These are phyloP conservation scores for Corapipo altera DNA, from an alignment of 2,113 vertebrate genomes.

Conservation along the genomic window DNA sequence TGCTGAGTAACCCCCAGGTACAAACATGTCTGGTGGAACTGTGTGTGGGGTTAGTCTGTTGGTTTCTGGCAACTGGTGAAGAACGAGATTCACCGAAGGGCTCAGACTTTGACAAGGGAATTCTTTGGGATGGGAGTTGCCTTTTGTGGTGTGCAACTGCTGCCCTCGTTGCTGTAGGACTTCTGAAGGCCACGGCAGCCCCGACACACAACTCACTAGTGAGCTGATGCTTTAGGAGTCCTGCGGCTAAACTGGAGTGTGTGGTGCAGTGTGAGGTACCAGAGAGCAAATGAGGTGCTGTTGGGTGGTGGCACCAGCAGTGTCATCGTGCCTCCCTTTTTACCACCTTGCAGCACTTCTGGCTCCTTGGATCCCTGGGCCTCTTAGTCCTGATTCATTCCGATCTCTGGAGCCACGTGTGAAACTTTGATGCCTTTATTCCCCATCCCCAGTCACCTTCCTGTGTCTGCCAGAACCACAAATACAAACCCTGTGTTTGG, in stretches of 20 bases:
- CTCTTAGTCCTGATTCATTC: background rate
- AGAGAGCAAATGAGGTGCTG: background rate
- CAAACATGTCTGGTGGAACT: background rate
- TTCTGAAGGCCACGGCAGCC: background rate
- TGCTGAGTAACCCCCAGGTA: background rate
- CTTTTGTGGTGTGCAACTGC: no score
- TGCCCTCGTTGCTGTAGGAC: background rate
- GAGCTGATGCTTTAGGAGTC: background rate
- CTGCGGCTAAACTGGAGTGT: fast-evolving
- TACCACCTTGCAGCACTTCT: background rate
- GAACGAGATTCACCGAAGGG: background rate
- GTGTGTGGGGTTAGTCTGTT: background rate
- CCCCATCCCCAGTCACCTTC: background rate
- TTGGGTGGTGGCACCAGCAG: background rate
- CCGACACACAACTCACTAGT: fast-evolving
- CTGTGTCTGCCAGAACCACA: background rate
- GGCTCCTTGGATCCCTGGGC: background rate
- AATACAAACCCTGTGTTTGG: background rate
- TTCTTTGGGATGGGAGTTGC: background rate
- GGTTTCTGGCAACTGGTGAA: background rate
- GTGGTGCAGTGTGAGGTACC: background rate
- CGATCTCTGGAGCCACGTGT: background rate
- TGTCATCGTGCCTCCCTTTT: background rate
- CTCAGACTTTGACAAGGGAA: background rate
- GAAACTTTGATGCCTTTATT: background rate